Evolutionary conservation across 2,797 vertebrate genomes (phyloP).

Genomic region (Cygnus olor): DNA sequence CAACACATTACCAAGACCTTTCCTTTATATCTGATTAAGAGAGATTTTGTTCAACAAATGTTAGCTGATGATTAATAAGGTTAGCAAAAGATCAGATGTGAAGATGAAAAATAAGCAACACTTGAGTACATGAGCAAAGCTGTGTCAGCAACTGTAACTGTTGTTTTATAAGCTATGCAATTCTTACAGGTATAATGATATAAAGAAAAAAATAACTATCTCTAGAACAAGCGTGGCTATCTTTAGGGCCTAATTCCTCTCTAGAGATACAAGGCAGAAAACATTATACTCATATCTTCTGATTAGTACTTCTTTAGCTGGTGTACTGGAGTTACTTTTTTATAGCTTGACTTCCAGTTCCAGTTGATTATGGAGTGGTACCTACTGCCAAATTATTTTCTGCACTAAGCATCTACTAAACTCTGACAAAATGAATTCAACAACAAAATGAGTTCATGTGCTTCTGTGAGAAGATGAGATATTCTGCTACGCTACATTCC

Average conservation of each 20-base stretch:
- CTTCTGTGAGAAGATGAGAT: background rate
- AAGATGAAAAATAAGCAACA: background rate
- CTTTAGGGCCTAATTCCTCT: background rate
- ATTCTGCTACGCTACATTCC: background rate
- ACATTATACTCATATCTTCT: background rate
- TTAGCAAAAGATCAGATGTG: background rate
- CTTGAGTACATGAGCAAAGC: background rate
- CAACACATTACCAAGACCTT: background rate
- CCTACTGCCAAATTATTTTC: background rate
- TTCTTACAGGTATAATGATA: background rate
- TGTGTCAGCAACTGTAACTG: background rate
- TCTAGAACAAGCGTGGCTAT: background rate
- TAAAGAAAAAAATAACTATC: background rate
- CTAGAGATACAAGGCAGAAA: background rate
- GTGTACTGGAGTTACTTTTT: background rate
- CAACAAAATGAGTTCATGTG: background rate
- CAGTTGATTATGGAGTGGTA: background rate
- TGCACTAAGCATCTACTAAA: background rate
- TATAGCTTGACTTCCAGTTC: background rate
- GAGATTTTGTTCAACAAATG: conserved; percentile 4
- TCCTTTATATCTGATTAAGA: background rate
- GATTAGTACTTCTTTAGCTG: background rate
- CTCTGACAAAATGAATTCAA: background rate
- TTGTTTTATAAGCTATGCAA: background rate
- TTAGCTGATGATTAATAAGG: background rate